Evolutionary conservation across 2,888 invertebrate species (phyloP).

Genomic region (Dryobotodes eremita): DNA sequence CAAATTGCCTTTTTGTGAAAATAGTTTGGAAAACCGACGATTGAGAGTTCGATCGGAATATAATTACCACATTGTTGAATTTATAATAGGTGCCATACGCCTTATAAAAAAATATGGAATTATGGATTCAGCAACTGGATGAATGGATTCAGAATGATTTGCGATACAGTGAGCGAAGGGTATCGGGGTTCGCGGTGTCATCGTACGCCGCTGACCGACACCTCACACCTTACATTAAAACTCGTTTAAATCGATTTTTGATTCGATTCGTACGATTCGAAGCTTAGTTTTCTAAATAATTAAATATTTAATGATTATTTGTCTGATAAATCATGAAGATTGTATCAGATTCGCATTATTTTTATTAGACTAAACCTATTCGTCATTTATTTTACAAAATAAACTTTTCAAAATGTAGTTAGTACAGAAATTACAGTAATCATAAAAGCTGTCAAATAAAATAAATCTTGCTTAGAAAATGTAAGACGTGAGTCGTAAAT

Average conservation of each 20-base stretch:
- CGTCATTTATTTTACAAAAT: background rate
- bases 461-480: constrained; percentile 24
- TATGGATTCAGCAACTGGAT: constrained; percentile 49
- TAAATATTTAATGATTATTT: background rate
- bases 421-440: background rate
- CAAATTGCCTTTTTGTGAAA: background rate
- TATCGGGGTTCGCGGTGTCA: constrained; percentile 61
- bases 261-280: constrained; percentile 6
- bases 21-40: background rate
- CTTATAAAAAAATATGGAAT: constrained; percentile 13
- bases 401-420: background rate
- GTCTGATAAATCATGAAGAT: no score
- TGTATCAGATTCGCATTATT: background rate
- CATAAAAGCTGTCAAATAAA: constrained; percentile 1
- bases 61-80: constrained; percentile 2
- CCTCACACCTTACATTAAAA: constrained; percentile 60
- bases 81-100: constrained; percentile 1
- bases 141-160: constrained; percentile 65
- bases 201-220: constrained; percentile 64
- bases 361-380: background rate
- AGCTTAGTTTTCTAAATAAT: background rate
- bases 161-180: constrained; percentile 68
- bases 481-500: constrained; percentile 30
- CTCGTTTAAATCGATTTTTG: constrained; percentile 37
- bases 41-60: background rate